Evolutionary conservation across 2,797 vertebrate genomes (phyloP).

Genomic region (Gymnopithys bicolor): DNA sequence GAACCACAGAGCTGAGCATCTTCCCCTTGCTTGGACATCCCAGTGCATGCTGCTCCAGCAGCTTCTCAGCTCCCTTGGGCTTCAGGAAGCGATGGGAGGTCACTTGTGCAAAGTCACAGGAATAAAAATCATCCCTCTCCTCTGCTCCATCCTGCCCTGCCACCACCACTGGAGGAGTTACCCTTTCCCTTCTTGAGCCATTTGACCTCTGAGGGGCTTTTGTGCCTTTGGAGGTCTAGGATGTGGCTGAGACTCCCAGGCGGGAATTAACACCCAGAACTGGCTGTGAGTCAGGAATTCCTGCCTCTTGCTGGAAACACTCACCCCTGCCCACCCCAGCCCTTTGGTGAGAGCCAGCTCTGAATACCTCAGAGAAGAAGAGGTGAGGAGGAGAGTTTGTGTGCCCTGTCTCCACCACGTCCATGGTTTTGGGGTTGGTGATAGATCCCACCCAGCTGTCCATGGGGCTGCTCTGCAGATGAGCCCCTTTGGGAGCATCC

Average conservation of each 20-base stretch:
- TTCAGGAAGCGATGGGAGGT: background rate
- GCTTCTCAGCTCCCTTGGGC: background rate
- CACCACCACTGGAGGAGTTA: background rate
- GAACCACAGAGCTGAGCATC: background rate
- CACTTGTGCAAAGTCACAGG: background rate
- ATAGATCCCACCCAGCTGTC: background rate
- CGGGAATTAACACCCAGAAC: conserved; percentile 31
- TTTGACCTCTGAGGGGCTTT: background rate
- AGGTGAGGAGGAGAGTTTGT: background rate
- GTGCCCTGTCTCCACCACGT: background rate
- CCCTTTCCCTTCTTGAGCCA: background rate
- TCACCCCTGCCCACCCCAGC: background rate
- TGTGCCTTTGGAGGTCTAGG: background rate
- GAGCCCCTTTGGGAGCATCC: background rate
- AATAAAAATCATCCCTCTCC: background rate
- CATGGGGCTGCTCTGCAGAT: background rate
- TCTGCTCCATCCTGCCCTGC: background rate
- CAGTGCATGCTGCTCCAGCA: rapidly evolving
- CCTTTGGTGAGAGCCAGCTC: background rate
- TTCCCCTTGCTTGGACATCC: background rate
- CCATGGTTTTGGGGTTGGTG: background rate
- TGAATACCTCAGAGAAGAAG: background rate
- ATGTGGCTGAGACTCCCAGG: background rate
- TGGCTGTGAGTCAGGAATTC: conserved; percentile 39
- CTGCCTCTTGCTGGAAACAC: background rate